Conservation (phyloP, 2,888 invertebrate genomes). For the Ornithoptera alexandrae region DNA sequence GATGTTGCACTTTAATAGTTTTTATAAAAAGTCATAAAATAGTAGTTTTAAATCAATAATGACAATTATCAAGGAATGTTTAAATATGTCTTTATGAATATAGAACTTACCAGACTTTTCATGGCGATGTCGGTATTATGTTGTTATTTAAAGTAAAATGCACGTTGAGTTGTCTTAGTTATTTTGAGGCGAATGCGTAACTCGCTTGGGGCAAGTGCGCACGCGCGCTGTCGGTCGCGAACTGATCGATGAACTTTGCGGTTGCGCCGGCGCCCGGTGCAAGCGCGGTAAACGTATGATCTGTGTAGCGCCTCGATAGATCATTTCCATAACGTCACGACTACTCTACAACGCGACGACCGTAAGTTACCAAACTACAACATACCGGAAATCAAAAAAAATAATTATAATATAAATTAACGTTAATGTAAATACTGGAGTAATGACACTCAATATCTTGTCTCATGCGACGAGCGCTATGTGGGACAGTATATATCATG, state of each 20-base stretch:
- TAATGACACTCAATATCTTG: too few species aligned
- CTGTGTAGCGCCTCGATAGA: conserved; percentile 50
- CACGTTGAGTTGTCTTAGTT: conserved; percentile 60
- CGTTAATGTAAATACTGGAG: too few species aligned
- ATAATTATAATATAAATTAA: too few species aligned
- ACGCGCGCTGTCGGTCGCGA: conserved; percentile 57
- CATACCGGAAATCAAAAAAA: not conserved
- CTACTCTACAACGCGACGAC: not conserved
- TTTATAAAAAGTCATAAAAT: too few species aligned
- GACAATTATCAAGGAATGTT: not conserved
- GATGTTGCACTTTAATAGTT: too few species aligned
- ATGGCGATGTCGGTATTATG: conserved; percentile 59
- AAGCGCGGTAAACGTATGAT: conserved; percentile 48
- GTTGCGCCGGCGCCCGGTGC: conserved; percentile 51
- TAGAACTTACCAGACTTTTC: conserved; percentile 56
- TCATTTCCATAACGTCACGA: conserved; percentile 33
- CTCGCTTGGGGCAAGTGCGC: conserved; percentile 46
- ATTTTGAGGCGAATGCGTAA: conserved; percentile 41
- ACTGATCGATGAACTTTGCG: conserved; percentile 61
- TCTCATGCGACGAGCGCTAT: too few species aligned
- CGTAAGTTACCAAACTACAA: not conserved
- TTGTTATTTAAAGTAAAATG: conserved; percentile 65
- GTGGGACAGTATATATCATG: too few species aligned
- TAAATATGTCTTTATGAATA: not conserved
- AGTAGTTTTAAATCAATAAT: not conserved